Evolutionary conservation across 53 echinoderm and acorn worm species (phyloP).

Genomic region (Astropecten irregularis): DNA sequence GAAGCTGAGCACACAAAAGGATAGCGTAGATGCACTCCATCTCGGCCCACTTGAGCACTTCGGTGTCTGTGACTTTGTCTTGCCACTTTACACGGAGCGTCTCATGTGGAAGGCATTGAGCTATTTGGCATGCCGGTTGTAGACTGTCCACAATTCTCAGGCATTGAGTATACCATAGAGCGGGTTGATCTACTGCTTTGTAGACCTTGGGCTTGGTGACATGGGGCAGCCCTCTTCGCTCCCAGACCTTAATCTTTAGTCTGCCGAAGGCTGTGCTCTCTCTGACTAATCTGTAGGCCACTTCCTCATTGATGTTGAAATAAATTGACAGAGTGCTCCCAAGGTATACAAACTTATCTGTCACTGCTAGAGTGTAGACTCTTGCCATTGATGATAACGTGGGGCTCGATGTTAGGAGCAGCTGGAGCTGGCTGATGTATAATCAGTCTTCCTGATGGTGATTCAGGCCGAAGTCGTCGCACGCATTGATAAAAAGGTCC

Average conservation of each 20-base stretch:
- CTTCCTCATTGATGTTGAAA: constrained; percentile 17
- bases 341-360: constrained; percentile 27
- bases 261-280: constrained; percentile 34
- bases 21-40: no score
- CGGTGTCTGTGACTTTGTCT: neutral
- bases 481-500: constrained; percentile 3
- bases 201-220: neutral
- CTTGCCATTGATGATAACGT: neutral
- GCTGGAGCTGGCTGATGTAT: constrained; percentile 14
- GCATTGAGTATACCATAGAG: no score
- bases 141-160: no score
- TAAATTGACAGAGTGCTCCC: constrained; percentile 24
- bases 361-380: neutral
- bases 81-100: neutral
- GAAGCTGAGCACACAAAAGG: no score
- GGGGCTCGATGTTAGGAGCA: neutral
- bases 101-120: no score
- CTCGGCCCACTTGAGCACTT: neutral
- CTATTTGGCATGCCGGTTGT: no score
- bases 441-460: constrained; percentile 8
- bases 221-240: neutral
- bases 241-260: constrained; percentile 13
- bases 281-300: constrained; percentile 3
- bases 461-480: constrained; percentile 28
- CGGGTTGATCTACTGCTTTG: neutral